Base-by-base conservation (phyloP, 2,888 invertebrate species). In the Erebia ligea region DNA sequence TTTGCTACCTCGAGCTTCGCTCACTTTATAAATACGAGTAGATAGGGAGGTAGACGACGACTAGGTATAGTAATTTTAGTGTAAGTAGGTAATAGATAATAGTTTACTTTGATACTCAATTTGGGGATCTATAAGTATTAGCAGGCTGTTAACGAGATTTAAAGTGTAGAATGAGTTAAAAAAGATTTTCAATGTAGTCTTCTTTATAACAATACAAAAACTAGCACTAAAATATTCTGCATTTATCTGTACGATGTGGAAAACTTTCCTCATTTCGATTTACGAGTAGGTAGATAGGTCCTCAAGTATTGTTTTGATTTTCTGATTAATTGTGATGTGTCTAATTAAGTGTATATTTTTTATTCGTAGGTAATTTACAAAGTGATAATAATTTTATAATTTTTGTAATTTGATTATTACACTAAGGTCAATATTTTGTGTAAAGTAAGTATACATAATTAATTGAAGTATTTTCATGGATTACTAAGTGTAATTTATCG, bases 1-100 rank as follows among this genome's bases (percentile, higher is more conserved):
- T 59, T 42, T 17, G 52, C 67, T 73, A 73, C 71, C 67, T 73
- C 73, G 67, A 71, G 71, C 73, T 42, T 69, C 59, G 69, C 67
- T 73, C 67, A 71, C 25, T 42, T 56, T 67, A 68, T 56, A 56
- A 64, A 67, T 71, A 72, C 48, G 52, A 62, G 64, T 64, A 58
- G 48, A 11, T 64, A 58, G 11, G 50, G 50, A 57, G 34, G 57
- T 58, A 65, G 50, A 66, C 34, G 11, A 64, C 6, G n/a, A 64
- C 40, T 64, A 34, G 15, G 9, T 15, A n/a, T 64, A 48, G n/a
- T 64, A 34, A 17, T 50, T 50, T 50, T 25, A 63, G n/a, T 2
- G 15, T 62, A 48, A 48, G 61, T 61, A 45, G 19, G 19, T 45
- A 62, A 19, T 64, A 40, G 64, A 52, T 19, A 11, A n/a, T n/a